Conservation (phyloP, 2,797 vertebrate genomes). For the Tragopan temminckii region DNA sequence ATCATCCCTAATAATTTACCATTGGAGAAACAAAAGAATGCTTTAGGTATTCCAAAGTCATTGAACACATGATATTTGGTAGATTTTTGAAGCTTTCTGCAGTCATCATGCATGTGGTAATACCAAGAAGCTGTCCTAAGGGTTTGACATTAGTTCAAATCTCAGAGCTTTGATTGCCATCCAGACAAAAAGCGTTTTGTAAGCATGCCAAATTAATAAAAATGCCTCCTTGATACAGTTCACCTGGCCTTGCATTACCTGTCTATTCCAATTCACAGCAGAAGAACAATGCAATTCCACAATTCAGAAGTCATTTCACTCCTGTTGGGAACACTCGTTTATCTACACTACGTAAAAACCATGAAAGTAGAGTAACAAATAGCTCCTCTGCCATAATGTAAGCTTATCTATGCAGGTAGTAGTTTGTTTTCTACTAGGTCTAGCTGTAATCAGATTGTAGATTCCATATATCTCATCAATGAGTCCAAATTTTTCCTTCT, state of each 20-base stretch:
- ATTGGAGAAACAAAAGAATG: background rate
- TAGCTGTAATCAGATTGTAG: background rate
- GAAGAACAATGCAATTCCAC: constrained; percentile 26
- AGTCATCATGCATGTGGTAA: constrained; percentile 7
- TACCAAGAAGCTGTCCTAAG: constrained; percentile 56
- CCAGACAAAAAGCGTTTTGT: constrained; percentile 51
- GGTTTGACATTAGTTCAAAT: constrained; percentile 62
- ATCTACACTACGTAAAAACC: background rate
- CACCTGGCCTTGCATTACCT: constrained; percentile 45
- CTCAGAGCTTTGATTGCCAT: constrained; percentile 63
- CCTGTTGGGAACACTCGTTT: background rate
- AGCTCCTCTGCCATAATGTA: background rate
- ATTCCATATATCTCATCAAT: background rate
- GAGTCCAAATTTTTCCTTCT: background rate
- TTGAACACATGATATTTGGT: background rate
- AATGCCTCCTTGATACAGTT: constrained; percentile 48
- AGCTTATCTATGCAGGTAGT: background rate
- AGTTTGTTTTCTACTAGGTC: background rate
- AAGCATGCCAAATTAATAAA: constrained; percentile 68
- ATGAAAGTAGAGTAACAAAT: background rate
- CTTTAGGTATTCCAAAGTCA: background rate
- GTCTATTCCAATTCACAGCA: constrained; percentile 34
- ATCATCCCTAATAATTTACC: background rate
- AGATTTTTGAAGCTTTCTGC: constrained; percentile 17
- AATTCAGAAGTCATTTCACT: constrained; percentile 40